phyloP scores from a whole-genome alignment of 2,113 vertebrate species.

The Hippocampus guttulatus region DNA sequence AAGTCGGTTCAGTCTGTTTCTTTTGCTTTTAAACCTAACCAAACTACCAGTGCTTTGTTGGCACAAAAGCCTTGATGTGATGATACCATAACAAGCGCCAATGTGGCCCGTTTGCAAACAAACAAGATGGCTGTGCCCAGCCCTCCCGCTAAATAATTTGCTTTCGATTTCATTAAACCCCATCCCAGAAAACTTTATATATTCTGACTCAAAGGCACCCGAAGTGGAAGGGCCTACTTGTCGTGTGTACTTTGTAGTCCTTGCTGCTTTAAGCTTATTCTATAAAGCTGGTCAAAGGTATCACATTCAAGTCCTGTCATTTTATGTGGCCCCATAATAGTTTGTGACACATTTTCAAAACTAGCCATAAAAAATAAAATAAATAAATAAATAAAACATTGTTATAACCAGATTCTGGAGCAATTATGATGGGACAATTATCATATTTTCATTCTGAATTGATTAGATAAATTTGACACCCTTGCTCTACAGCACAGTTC shows the following conservation, averaged over 20 bases:
- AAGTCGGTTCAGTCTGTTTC: background rate
- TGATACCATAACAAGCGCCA: background rate
- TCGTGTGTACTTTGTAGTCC: background rate
- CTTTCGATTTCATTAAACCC: background rate
- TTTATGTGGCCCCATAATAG: too few species aligned
- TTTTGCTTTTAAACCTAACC: background rate
- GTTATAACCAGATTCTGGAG: too few species aligned
- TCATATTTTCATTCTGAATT: too few species aligned
- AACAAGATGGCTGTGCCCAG: background rate
- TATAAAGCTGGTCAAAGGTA: background rate
- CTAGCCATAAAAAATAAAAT: too few species aligned
- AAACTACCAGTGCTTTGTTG: background rate
- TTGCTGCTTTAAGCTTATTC: background rate
- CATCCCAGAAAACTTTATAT: background rate
- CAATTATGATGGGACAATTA: too few species aligned
- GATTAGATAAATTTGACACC: too few species aligned
- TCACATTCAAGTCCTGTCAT: too few species aligned
- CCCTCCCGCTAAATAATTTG: background rate
- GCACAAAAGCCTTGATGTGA: background rate
- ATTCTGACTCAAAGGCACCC: background rate
- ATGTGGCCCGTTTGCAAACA: background rate
- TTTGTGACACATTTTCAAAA: too few species aligned
- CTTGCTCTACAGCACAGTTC: too few species aligned
- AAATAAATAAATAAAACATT: too few species aligned
- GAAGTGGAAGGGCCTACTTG: background rate